Percentiles rank a stretch among this genome's conserved stretches.
Conservation (phyloP, 1,140 invertebrate genomes). For the Sarcophaga peregrina region DNA sequence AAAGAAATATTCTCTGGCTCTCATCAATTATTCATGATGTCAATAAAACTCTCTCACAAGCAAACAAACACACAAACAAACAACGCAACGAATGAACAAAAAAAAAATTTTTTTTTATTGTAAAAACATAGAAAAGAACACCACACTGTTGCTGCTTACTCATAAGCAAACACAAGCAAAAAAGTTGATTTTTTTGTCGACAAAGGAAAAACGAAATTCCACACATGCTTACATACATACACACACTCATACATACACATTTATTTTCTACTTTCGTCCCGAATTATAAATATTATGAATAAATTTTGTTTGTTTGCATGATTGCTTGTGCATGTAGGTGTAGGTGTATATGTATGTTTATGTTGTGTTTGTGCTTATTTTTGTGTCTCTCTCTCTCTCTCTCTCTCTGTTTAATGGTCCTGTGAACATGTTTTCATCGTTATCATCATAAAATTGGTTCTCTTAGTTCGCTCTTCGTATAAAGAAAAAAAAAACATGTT, state of each 20-base stretch:
- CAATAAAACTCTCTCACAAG: not conserved
- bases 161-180: not conserved
- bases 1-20: not conserved
- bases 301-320: too few species aligned
- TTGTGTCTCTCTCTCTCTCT: not conserved
- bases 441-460: too few species aligned
- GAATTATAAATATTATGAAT: too few species aligned
- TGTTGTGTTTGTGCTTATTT: not conserved
- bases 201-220: not conserved
- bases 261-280: too few species aligned
- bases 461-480: too few species aligned
- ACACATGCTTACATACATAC: not conserved
- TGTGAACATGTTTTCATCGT: too few species aligned
- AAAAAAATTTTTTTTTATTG: not conserved
- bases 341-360: not conserved
- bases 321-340: too few species aligned
- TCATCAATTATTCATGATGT: slow-evolving; percentile 27
- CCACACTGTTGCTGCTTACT: not conserved
- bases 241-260: not conserved
- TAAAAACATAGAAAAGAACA: not conserved
- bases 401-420: too few species aligned
- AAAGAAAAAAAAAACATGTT: not conserved
- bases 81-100: too few species aligned
- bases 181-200: not conserved
- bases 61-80: not conserved